Conservation (phyloP, 2,797 vertebrate genomes). For the Silurus aristotelis region DNA sequence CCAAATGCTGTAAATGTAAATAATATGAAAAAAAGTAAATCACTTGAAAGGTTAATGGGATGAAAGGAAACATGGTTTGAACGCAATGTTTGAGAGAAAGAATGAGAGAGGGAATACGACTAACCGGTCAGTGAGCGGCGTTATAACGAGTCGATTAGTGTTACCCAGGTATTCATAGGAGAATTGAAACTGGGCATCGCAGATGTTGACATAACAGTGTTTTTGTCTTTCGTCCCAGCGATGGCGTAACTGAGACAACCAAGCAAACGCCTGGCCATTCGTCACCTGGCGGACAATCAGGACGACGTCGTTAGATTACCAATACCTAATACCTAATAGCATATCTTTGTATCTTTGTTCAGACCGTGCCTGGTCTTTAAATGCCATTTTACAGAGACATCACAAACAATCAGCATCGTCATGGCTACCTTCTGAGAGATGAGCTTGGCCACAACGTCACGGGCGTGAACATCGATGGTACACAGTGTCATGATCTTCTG, state of each 20-base stretch:
- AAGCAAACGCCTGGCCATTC: conserved; percentile 77
- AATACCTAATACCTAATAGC: background rate
- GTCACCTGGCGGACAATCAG: conserved; percentile 68
- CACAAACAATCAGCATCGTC: background rate
- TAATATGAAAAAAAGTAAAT: background rate
- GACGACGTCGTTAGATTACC: background rate
- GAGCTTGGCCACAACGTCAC: conserved; percentile 84
- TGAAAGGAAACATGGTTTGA: background rate
- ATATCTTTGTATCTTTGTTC: background rate
- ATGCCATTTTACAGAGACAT: background rate
- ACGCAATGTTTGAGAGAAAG: background rate
- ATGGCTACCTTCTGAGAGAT: conserved; percentile 83
- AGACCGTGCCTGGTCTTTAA: background rate
- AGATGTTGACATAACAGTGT: conserved; percentile 81
- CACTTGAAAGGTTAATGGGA: background rate
- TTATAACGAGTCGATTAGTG: conserved; percentile 81
- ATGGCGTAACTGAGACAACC: conserved; percentile 82
- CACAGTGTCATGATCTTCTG: conserved; percentile 91
- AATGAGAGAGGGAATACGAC: background rate
- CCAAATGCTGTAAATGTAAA: no score
- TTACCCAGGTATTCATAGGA: conserved; percentile 83
- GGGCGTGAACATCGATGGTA: conserved; percentile 85
- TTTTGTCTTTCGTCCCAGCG: conserved; percentile 76
- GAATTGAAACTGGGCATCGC: conserved; percentile 83
- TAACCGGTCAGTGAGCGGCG: conserved; percentile 82